phyloP scores from a whole-genome alignment of 2,113 vertebrate genomes.

The Sander vitreus region DNA sequence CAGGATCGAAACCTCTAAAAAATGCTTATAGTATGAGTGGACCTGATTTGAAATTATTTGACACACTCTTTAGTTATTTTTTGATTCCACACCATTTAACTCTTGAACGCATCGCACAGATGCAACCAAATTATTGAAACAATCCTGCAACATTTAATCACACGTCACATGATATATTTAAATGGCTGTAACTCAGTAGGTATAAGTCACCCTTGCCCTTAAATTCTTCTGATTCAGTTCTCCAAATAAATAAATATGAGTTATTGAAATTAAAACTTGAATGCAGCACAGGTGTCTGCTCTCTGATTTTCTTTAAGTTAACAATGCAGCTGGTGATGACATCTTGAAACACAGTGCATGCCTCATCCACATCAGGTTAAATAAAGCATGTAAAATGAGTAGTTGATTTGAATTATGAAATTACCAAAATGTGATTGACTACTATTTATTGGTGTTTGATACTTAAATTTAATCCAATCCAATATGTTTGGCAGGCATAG shows the following conservation, averaged over 20 bases:
- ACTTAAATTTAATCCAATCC: neutral
- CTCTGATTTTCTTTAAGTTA: neutral
- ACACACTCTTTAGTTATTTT: neutral
- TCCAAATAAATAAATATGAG: neutral
- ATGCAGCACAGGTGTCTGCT: neutral
- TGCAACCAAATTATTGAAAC: neutral
- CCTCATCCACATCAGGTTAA: neutral
- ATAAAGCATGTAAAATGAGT: neutral
- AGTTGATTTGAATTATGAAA: neutral
- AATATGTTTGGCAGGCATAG: neutral
- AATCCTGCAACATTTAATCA: neutral
- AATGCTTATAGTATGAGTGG: too few relatives aligned
- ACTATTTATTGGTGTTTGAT: neutral
- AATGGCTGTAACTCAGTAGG: neutral
- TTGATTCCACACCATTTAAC: neutral
- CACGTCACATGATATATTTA: too few relatives aligned
- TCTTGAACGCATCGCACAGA: neutral
- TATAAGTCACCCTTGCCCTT: neutral
- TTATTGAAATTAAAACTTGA: neutral
- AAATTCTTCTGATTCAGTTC: neutral
- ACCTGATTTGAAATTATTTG: neutral
- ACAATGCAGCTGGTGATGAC: neutral
- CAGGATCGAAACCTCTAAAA: too few relatives aligned
- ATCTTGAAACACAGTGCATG: too few relatives aligned
- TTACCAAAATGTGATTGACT: neutral